These are phyloP conservation scores for Tribolium freemani DNA, from an alignment of 2,888 invertebrate genomes.

Conservation along the genomic window DNA sequence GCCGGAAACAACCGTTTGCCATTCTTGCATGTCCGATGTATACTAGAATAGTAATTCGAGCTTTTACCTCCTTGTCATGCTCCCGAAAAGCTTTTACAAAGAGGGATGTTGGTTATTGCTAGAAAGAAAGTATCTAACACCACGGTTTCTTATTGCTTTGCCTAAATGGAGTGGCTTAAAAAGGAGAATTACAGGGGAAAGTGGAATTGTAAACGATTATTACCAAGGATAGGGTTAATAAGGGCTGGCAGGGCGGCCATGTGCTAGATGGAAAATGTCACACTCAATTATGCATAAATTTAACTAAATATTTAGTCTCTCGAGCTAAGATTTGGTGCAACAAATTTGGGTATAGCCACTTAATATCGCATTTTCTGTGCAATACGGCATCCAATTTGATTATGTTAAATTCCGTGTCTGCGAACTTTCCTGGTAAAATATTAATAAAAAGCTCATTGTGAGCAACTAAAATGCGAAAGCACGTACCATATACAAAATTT, in stretches of 20 bases:
- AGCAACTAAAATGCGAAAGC: constrained; percentile 40
- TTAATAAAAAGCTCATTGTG: constrained; percentile 40
- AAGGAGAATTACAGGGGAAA: constrained; percentile 3
- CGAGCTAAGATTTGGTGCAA: not conserved
- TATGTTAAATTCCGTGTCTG: constrained; percentile 37
- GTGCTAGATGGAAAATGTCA: not conserved
- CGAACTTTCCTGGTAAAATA: constrained; percentile 37
- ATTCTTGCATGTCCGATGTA: constrained; percentile 33
- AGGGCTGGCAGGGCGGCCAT: constrained; percentile 12
- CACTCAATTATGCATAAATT: too few species aligned
- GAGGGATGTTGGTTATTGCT: constrained; percentile 29
- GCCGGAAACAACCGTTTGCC: constrained; percentile 29
- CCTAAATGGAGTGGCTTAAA: constrained; percentile 15
- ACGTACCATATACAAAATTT: constrained; percentile 42
- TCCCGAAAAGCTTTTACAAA: constrained; percentile 29
- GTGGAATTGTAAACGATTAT: constrained; percentile 15
- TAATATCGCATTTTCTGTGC: constrained; percentile 32
- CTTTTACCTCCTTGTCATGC: constrained; percentile 29
- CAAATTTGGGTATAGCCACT: constrained; percentile 8
- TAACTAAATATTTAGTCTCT: too few species aligned
- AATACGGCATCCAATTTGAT: constrained; percentile 34
- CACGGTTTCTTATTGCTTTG: constrained; percentile 17
- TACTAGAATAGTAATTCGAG: constrained; percentile 29
- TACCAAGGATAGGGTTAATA: constrained; percentile 1
- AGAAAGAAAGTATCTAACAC: constrained; percentile 21